Base-by-base conservation (phyloP, 2,797 vertebrate species). In the Pelochelys cantorii region DNA sequence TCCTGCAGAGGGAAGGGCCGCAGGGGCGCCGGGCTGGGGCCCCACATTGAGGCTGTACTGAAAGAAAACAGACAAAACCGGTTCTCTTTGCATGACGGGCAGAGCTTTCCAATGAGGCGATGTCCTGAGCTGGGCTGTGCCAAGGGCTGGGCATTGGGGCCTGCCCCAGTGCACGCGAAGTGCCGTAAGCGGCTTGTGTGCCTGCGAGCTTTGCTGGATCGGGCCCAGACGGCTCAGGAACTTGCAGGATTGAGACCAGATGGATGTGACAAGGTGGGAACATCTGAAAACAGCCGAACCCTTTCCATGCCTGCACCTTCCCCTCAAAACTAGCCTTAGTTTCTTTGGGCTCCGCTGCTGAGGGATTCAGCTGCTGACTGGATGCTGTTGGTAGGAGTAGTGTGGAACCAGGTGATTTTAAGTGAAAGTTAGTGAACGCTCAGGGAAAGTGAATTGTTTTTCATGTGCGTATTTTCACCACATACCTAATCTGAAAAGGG, bases 201-300 rank as follows among this genome's bases (percentile, higher is more conserved):
- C 88, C 88, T 90, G 90, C 95, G 90, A 88, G 90, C 94, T 93
- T 94, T 84, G 54, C 89, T 96, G 95, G 95, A 86, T 85, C 0
- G 2, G 91, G 75, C 92, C 95, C 94, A 95, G 83, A 93, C 54
- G 56, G 89, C 84, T 94, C 88, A 9, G 42, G 25, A 27, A 52
- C 42, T 52, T 29, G 42, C 74, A 77, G 42, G 42, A 27, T 29
- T n/a, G 37, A 48, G 88, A 5, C 87, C 92, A 11, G 79, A 87
- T 91, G 82, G 42, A 88, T 90, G 84, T 77, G 74, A 5, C 13
- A 48, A 13, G 1, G 11, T 34, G 34, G 42, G 15, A 77, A 7
- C 15, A 42, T 12, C 29, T 52, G 74, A 48, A 77, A 27, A 52
- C 42, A 3, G 86, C 80, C 75, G 88, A 89, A n/a, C 31, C 89